Evolutionary conservation across 2,113 vertebrate species (phyloP).

Genomic region (Crypturellus undulatus): DNA sequence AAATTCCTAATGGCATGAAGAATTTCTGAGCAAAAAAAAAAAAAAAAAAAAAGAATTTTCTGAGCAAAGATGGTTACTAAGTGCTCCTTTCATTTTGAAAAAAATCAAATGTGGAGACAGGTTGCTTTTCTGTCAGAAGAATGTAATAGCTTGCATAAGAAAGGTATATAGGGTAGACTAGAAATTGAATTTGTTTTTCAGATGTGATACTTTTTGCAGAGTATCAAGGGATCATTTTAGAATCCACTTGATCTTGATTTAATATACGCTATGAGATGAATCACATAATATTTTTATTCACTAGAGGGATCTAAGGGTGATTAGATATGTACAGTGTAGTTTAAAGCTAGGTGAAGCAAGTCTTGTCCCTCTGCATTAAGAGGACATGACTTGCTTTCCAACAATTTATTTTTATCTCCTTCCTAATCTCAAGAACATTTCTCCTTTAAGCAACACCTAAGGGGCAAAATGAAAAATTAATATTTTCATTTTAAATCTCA

Average conservation of each 20-base stretch:
- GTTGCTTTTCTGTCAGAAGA: neutral
- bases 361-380: neutral
- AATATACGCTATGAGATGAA: neutral
- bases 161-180: neutral
- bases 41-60: too few species aligned
- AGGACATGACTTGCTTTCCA: neutral
- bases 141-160: neutral
- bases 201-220: rapidly evolving
- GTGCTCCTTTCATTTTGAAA: neutral
- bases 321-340: neutral
- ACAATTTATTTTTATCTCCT: neutral
- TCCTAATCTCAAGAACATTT: neutral
- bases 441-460: neutral
- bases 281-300: neutral
- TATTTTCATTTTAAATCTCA: neutral
- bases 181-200: neutral
- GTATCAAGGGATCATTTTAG: neutral
- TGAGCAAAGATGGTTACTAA: neutral
- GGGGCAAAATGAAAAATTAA: rapidly evolving
- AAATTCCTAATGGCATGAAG: neutral
- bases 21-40: neutral
- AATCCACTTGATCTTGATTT: neutral
- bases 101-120: neutral
- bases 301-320: neutral
- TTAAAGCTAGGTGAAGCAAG: neutral